A percentile compares a stretch with the other conserved stretches of the same genome.
Evolutionary conservation across 2,113 vertebrate genomes (phyloP).

Genomic region (Phylloscopus trochiloides): DNA sequence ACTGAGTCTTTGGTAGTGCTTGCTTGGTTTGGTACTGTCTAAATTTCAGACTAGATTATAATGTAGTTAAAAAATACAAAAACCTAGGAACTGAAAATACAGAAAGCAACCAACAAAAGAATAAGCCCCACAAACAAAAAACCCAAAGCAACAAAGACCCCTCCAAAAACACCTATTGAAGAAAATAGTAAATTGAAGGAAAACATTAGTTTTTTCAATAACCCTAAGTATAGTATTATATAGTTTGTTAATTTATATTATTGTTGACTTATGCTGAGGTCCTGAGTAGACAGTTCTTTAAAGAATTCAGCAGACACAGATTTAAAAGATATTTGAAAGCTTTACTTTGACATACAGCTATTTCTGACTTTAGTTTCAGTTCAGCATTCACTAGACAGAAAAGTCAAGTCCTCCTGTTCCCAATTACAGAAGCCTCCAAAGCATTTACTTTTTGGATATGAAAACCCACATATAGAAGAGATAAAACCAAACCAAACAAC

Average conservation of each 20-base stretch:
- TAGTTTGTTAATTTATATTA: neutral
- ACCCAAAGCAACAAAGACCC: neutral
- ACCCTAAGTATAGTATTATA: neutral
- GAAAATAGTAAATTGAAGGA: neutral
- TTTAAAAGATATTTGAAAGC: neutral
- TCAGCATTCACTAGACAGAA: neutral
- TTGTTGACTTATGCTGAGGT: neutral
- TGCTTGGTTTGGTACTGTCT: neutral
- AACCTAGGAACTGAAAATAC: neutral
- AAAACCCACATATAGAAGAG: neutral
- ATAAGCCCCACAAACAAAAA: neutral
- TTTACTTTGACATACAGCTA: neutral
- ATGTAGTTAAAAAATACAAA: neutral
- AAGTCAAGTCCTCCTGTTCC: neutral
- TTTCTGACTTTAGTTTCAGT: neutral
- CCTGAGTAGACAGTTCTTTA: neutral
- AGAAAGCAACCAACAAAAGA: neutral
- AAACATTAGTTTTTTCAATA: neutral
- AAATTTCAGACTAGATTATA: neutral
- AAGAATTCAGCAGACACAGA: neutral
- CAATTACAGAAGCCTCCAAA: neutral
- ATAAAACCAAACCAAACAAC: neutral
- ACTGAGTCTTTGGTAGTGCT: neutral
- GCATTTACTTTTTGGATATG: neutral
- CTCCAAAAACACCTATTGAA: neutral